Base-by-base conservation (phyloP, 2,888 invertebrate species). In the Dryobota labecula region DNA sequence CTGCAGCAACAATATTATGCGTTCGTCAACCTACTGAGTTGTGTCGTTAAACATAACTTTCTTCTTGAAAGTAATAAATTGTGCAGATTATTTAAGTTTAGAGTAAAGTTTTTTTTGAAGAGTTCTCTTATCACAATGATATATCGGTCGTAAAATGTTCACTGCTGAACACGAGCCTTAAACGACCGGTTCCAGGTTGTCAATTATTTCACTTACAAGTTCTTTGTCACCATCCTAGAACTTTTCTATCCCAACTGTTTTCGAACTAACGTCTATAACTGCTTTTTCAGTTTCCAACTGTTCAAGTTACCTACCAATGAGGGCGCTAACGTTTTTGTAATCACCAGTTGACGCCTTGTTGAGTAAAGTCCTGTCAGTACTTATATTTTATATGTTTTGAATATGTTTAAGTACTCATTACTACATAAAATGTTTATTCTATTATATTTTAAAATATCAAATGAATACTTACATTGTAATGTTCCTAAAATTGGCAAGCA, bases 21-120 rank as follows among this genome's bases (percentile, higher is more conserved):
- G 36, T 49, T 51, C 18, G 8, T 66, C 18, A 67, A 45, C 49
- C n/a, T 30, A 0, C 15, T 18, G 11, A n/a, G 18, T 27, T 43
- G 24, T 43, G 13, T 51, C 45, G 20, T 18, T 36, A 47, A 58
- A 47, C n/a, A 41, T 24, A 67, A 60, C 45, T 60, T 68, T 76
- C 45, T 58, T 66, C 20, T 38, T 20, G 18, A 43, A 56, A 4
- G 13, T 45, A 24, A 38, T 74, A 36, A 43, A 66, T 30, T 53
- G n/a, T 41, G n/a, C 18, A 58, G 15, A 60, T 43, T n/a, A 27
- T 27, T 33, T 51, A 20, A 36, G 2, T 8, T 53, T 27, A 2
- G 0, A 68, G 15, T 53, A 11, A 20, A 43, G 1, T 53, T 66
- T 53, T 8, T 67, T 51, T 68, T 24, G 2, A 67, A 6, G 15